Percentiles rank a stretch among this genome's conserved stretches.
Conservation (phyloP, 2,113 vertebrate species). For the Mesoclemmys tuberculata region DNA sequence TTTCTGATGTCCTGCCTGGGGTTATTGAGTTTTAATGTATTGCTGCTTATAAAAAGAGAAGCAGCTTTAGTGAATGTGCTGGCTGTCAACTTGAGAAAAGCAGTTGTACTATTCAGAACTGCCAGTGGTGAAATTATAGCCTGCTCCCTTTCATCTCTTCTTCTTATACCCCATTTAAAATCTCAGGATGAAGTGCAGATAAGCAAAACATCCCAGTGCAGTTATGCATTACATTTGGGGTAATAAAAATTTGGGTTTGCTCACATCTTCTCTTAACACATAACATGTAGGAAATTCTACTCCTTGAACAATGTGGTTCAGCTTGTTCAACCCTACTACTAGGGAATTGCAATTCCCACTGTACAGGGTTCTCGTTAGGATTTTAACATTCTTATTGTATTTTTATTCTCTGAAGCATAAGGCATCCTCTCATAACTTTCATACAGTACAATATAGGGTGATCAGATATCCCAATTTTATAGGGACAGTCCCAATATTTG, state of each 20-base stretch:
- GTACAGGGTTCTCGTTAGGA: background rate
- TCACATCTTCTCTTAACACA: background rate
- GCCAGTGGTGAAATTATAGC: background rate
- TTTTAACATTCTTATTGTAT: background rate
- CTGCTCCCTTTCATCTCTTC: background rate
- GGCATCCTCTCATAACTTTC: background rate
- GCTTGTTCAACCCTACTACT: background rate
- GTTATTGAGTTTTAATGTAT: background rate
- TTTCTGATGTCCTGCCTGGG: no score
- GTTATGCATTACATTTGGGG: background rate
- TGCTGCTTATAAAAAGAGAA: background rate
- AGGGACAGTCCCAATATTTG: no score
- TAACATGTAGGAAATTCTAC: background rate
- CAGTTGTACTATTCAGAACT: background rate
- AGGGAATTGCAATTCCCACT: background rate
- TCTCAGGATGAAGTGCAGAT: background rate
- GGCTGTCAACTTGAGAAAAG: background rate
- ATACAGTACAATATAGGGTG: background rate
- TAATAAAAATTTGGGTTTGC: background rate
- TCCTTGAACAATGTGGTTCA: background rate
- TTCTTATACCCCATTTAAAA: background rate
- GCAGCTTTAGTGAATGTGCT: background rate
- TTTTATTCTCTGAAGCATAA: background rate
- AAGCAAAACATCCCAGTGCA: background rate
- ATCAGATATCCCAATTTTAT: no score